Base-by-base conservation (phyloP, 2,888 invertebrate genomes). In the Meandrusa payeni region DNA sequence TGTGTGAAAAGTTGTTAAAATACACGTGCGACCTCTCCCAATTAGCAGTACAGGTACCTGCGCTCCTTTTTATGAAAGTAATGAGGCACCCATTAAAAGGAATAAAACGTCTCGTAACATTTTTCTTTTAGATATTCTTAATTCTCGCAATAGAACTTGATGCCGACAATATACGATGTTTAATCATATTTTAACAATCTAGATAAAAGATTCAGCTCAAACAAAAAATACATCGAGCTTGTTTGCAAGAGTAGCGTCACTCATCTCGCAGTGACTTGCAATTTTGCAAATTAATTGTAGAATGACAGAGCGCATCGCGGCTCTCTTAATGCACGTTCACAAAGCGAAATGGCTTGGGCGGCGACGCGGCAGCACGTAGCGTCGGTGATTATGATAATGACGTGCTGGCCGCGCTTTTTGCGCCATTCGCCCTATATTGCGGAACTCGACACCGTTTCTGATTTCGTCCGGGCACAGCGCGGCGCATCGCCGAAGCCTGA, bases 371-470 rank as follows among this genome's bases (percentile, higher is more conserved):
- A 76, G 69, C 76, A 77, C 74, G 76, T 77, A 73, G 79, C 73
- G 66, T 63, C 70, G 77, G 85, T 86, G 83, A 86, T 86, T 86
- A 86, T 87, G 79, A 83, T 86, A 87, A 87, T 86, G 85, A 82
- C 77, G 76, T 67, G 76, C 77, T 79, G 64, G 80, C 74, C 81
- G 78, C 79, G 79, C 83, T 85, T 86, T 86, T 87, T 83, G 76
- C 70, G 75, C 58, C 68, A 65, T 52, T 69, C 72, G 76, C 69
- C 74, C 76, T 79, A 74, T 76, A 79, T 79, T 73, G 70, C 73
- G 70, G 69, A 76, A 66, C 77, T 77, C 79, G 76, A 79, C 79
- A 79, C 77, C 68, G 65, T 79, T 59, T 55, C 50, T 47, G 57
- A 61, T 62, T 57, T 57, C 39, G 52, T 48, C 47, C 48, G 48